Conservation (phyloP, 2,797 vertebrate species). For the Limnodromus scolopaceus region DNA sequence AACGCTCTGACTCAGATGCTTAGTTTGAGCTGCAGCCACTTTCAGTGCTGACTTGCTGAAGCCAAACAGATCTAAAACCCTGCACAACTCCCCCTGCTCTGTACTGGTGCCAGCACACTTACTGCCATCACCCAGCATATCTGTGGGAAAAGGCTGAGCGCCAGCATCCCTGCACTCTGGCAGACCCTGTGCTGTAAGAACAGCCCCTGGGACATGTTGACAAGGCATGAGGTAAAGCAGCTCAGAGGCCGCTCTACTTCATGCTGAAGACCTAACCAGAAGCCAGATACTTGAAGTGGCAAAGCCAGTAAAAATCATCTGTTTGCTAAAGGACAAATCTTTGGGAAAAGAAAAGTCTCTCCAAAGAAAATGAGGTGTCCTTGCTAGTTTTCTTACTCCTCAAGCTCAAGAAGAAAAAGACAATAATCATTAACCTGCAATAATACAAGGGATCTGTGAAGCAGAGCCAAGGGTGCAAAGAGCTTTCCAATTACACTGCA, state of each 20-base stretch:
- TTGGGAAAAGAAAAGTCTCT: neutral
- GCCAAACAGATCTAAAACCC: constrained; percentile 18
- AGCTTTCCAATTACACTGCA: neutral
- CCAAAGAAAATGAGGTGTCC: neutral
- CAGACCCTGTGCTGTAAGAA: constrained; percentile 13
- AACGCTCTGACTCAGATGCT: neutral
- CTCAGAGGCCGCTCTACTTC: neutral
- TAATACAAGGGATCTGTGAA: neutral
- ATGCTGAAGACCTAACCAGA: neutral
- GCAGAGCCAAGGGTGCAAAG: neutral
- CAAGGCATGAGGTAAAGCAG: constrained; percentile 18
- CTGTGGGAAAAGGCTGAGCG: constrained; percentile 27
- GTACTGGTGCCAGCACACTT: neutral
- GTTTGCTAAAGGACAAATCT: neutral
- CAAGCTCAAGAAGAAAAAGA: neutral
- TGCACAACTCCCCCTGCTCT: neutral
- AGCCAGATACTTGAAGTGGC: neutral
- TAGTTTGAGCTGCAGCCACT: constrained; percentile 12
- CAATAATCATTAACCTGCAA: neutral
- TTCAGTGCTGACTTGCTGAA: neutral
- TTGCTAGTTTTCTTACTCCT: neutral
- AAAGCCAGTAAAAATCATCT: neutral
- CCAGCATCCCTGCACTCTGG: constrained; percentile 45
- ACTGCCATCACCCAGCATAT: neutral
- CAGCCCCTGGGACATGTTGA: neutral